Conservation (phyloP, 2,888 invertebrate genomes). For the Gastracanthus pulcherrimus region DNA sequence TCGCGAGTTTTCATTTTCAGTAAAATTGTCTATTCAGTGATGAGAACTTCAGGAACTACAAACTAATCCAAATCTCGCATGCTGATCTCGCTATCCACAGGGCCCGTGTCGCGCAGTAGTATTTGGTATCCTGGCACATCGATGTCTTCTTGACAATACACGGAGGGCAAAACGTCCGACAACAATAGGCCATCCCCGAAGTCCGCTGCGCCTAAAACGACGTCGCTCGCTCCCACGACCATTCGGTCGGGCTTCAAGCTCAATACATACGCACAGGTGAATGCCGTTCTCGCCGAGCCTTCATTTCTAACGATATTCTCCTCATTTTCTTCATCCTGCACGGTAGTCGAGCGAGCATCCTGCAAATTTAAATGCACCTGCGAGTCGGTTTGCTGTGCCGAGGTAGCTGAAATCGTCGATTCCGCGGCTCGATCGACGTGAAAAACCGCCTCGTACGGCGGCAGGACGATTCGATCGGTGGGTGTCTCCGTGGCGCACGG, state of each 20-base stretch:
- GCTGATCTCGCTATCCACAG: slow-evolving; percentile 63
- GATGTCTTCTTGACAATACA: slow-evolving; percentile 75
- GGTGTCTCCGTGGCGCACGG: not conserved
- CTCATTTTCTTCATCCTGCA: not conserved
- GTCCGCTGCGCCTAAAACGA: slow-evolving; percentile 67
- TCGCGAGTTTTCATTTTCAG: too few relatives aligned
- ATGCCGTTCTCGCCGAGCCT: slow-evolving; percentile 72
- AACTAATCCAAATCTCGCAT: slow-evolving; percentile 61
- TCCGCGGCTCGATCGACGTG: not conserved
- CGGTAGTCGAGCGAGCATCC: not conserved
- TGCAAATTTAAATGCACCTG: not conserved
- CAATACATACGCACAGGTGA: slow-evolving; percentile 70
- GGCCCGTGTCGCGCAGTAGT: slow-evolving; percentile 69
- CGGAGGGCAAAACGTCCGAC: slow-evolving; percentile 73
- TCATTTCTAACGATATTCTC: slow-evolving; percentile 56
- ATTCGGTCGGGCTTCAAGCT: slow-evolving; percentile 66
- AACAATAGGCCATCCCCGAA: slow-evolving; percentile 67
- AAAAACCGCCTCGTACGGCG: not conserved
- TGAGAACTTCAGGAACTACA: slow-evolving; percentile 19
- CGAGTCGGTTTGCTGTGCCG: not conserved
- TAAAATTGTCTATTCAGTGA: not conserved
- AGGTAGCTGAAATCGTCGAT: not conserved
- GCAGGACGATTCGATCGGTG: not conserved
- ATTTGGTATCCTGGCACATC: slow-evolving; percentile 74
- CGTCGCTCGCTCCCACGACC: slow-evolving; percentile 61